Conservation (phyloP, 2,888 invertebrate genomes). For the Noctua janthe region DNA sequence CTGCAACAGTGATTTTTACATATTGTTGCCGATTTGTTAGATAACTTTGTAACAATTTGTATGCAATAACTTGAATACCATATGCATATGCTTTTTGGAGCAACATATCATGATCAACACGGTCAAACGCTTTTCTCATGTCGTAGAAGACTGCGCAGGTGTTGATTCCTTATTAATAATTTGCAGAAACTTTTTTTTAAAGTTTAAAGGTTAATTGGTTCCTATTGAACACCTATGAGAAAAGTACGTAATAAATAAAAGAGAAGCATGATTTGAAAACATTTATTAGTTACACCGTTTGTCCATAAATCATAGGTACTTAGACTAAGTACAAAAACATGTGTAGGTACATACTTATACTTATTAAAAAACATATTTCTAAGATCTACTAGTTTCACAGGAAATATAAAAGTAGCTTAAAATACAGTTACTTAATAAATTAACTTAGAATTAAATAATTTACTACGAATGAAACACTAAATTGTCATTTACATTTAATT, state of each 20-base stretch:
- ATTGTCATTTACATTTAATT: constrained; percentile 38
- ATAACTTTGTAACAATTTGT: not conserved
- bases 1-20: not conserved
- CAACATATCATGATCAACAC: not conserved
- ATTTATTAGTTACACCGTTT: constrained; percentile 50
- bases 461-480: constrained; percentile 22
- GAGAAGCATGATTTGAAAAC: constrained; percentile 14
- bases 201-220: not conserved
- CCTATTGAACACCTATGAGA: not conserved
- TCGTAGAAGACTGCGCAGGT: not conserved
- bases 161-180: not conserved
- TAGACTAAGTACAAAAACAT: constrained; percentile 38
- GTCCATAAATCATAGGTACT: constrained; percentile 18
- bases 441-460: constrained; percentile 37
- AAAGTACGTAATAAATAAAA: constrained; percentile 11
- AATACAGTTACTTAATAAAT: constrained; percentile 30
- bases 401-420: constrained; percentile 3
- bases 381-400: constrained; percentile 38
- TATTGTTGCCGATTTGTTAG: not conserved
- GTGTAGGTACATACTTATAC: not conserved
- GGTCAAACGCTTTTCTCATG: not conserved
- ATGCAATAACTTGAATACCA: not conserved
- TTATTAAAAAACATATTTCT: constrained; percentile 17
- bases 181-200: not conserved
- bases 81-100: not conserved